These are phyloP conservation scores for Acronicta psi DNA, from an alignment of 2,888 invertebrate species.

Conservation along the genomic window DNA sequence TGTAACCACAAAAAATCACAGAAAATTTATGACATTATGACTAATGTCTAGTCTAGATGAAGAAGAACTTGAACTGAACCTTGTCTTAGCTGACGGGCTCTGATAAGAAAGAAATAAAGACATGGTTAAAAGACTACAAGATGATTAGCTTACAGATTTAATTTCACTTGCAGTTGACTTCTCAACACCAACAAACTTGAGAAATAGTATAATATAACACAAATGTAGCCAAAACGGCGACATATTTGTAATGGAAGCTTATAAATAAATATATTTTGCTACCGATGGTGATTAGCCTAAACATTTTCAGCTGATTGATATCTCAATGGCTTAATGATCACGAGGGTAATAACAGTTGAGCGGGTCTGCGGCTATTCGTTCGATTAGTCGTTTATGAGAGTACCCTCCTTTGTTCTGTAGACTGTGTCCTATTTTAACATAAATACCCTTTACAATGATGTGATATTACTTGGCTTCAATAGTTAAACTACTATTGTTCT, in stretches of 20 bases:
- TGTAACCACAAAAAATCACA: no score
- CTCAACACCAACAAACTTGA: slow-evolving; percentile 1
- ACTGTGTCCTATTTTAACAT: no score
- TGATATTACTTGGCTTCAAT: no score
- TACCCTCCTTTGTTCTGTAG: not conserved
- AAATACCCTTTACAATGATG: no score
- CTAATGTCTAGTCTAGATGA: no score
- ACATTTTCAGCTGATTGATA: not conserved
- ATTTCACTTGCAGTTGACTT: not conserved
- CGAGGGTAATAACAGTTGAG: not conserved
- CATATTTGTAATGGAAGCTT: not conserved
- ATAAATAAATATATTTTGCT: not conserved
- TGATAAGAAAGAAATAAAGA: no score
- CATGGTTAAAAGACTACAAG: no score
- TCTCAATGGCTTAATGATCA: not conserved
- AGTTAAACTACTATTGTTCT: no score
- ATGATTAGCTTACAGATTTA: not conserved
- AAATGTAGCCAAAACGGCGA: not conserved
- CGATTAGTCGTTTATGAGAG: not conserved
- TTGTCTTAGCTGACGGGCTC: no score
- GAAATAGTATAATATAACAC: not conserved
- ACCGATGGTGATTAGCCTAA: not conserved
- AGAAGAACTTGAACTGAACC: no score
- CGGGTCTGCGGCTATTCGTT: not conserved
- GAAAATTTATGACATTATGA: no score